Evolutionary conservation across 2,113 vertebrate species (phyloP).

Genomic region (Steatornis caripensis): DNA sequence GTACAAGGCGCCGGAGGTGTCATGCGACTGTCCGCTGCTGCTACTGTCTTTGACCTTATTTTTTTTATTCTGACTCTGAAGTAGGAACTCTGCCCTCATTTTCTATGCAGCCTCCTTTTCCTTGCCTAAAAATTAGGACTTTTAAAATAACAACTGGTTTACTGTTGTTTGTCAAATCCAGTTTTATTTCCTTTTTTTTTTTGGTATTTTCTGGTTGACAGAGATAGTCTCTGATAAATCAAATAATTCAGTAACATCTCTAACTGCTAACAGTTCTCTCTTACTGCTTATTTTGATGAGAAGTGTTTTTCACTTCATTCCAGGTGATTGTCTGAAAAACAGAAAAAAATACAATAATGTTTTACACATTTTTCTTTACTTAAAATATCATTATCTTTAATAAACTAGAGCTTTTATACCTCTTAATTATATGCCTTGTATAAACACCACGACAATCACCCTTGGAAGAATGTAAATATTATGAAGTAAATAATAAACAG

Average conservation of each 20-base stretch:
- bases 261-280: neutral
- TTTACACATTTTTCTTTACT: neutral
- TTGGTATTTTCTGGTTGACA: neutral
- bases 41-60: neutral
- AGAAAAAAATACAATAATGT: neutral
- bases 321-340: neutral
- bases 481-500: neutral
- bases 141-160: neutral
- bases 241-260: neutral
- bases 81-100: neutral
- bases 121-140: neutral
- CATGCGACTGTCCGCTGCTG: neutral
- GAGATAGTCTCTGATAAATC: neutral
- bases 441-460: neutral
- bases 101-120: neutral
- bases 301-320: neutral
- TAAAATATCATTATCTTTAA: neutral
- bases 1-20: neutral
- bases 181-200: neutral
- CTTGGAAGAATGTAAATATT: neutral
- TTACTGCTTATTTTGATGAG: neutral
- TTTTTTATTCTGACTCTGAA: neutral
- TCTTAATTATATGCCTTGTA: neutral
- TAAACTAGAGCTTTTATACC: neutral
- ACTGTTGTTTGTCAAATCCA: neutral